Percentiles rank a stretch among this genome's conserved stretches.
These are phyloP conservation scores for Oncorhynchus clarkii DNA, from an alignment of 2,113 vertebrate genomes.

Conservation along the genomic window DNA sequence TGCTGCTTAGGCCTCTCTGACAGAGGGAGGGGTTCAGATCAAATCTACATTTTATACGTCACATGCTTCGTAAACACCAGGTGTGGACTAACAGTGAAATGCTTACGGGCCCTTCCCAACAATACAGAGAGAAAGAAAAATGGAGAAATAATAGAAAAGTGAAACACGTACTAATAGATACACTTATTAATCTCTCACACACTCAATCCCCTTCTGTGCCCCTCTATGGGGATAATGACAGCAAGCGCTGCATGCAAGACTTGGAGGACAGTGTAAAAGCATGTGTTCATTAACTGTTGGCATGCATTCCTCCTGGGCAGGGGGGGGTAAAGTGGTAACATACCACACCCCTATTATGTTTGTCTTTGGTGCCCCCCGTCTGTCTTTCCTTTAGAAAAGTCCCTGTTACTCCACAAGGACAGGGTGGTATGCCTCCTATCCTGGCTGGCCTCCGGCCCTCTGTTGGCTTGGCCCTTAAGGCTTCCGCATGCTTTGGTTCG, in stretches of 20 bases:
- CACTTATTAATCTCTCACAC: conserved; percentile 48
- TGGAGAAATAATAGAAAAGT: no score
- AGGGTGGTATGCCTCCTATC: conserved; percentile 10
- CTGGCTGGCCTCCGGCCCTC: neutral
- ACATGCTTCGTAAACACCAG: no score
- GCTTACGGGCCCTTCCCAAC: no score
- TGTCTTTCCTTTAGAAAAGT: conserved; percentile 28
- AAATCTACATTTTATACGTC: no score
- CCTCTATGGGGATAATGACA: conserved; percentile 46
- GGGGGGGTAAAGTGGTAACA: conserved; percentile 23
- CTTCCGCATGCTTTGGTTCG: no score
- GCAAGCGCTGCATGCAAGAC: conserved; percentile 45
- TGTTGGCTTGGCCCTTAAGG: neutral
- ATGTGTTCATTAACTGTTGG: conserved; percentile 41
- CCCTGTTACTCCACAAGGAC: conserved; percentile 24
- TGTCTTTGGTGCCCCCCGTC: conserved; percentile 48
- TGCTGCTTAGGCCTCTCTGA: conserved; percentile 37
- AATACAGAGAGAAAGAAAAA: no score
- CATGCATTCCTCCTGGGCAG: conserved; percentile 22
- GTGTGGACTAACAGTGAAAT: no score
- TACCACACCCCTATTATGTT: conserved; percentile 27
- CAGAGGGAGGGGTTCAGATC: conserved; percentile 14
- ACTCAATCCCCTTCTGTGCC: conserved; percentile 36
- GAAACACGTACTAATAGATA: conserved; percentile 13
- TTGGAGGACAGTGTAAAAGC: conserved; percentile 44